These are phyloP conservation scores for Zaprionus vittiger DNA, from an alignment of 1,140 invertebrate genomes.

Conservation along the genomic window DNA sequence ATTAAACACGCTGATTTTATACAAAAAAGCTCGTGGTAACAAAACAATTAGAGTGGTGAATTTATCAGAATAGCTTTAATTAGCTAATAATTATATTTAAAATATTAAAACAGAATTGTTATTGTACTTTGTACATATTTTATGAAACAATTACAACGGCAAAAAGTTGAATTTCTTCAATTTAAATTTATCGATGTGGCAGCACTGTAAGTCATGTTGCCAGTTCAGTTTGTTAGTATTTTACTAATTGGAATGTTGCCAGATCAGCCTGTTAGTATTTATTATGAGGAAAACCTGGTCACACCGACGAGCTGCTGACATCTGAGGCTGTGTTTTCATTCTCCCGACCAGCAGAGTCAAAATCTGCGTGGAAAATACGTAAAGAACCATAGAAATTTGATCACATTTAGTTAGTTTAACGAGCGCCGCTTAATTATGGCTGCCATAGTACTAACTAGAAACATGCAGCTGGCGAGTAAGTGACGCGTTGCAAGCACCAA, in stretches of 20 bases:
- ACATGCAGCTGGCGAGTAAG: slow-evolving; percentile 81
- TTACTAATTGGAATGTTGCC: background rate
- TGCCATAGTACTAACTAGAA: slow-evolving; percentile 77
- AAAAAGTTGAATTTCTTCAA: background rate
- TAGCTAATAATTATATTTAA: background rate
- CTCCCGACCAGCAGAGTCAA: slow-evolving; percentile 35
- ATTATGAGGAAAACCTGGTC: background rate
- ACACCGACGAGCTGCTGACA: slow-evolving; percentile 24
- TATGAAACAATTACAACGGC: background rate
- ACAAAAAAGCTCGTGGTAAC: background rate
- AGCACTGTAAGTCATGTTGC: background rate
- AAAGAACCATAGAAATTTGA: slow-evolving; percentile 27
- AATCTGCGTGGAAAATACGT: slow-evolving; percentile 37
- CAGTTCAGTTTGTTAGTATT: background rate
- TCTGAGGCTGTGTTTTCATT: slow-evolving; percentile 45
- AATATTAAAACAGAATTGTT: background rate
- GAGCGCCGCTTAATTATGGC: slow-evolving; percentile 62
- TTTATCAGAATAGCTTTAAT: background rate
- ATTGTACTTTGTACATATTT: background rate
- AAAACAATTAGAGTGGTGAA: background rate
- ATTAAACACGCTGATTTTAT: slow-evolving; percentile 38
- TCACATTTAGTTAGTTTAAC: slow-evolving; percentile 25
- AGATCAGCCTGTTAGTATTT: background rate
- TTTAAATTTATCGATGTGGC: background rate
- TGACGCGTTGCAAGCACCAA: background rate